Percentiles rank a stretch among this genome's conserved stretches.
Evolutionary conservation across 2,113 vertebrate species (phyloP).

Genomic region (Indicator indicator): DNA sequence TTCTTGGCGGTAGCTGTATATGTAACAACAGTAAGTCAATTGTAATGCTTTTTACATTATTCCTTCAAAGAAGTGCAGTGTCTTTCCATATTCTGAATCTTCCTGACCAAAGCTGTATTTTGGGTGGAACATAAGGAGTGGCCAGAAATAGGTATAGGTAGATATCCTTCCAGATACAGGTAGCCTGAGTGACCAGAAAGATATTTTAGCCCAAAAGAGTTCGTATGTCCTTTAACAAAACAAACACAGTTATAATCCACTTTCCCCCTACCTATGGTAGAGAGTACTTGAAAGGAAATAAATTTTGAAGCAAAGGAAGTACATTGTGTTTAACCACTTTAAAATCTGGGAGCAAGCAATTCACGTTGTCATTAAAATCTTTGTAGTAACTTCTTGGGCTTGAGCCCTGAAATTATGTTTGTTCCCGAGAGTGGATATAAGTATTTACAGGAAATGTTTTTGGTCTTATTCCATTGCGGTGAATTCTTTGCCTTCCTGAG

Average conservation of each 20-base stretch:
- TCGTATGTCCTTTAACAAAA: neutral
- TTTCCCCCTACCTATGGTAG: neutral
- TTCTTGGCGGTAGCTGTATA: neutral
- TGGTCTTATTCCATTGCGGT: neutral
- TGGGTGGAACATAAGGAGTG: neutral
- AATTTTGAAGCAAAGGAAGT: neutral
- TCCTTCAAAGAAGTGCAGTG: neutral
- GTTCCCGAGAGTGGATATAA: neutral
- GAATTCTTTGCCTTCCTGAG: neutral
- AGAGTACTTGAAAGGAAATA: neutral
- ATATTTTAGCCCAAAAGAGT: neutral
- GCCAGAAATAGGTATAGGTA: neutral
- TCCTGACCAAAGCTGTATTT: neutral
- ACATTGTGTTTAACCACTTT: neutral
- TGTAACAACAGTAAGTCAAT: neutral
- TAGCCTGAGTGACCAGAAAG: neutral
- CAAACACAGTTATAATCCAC: neutral
- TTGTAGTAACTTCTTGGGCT: neutral
- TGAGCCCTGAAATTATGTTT: neutral
- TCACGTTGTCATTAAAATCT: neutral
- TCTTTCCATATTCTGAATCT: neutral
- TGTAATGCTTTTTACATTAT: neutral
- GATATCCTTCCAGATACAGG: neutral
- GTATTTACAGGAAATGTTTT: neutral
- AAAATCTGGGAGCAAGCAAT: neutral